These are phyloP conservation scores for Tinamus major DNA, from an alignment of 2,797 vertebrate genomes.

Conservation along the genomic window DNA sequence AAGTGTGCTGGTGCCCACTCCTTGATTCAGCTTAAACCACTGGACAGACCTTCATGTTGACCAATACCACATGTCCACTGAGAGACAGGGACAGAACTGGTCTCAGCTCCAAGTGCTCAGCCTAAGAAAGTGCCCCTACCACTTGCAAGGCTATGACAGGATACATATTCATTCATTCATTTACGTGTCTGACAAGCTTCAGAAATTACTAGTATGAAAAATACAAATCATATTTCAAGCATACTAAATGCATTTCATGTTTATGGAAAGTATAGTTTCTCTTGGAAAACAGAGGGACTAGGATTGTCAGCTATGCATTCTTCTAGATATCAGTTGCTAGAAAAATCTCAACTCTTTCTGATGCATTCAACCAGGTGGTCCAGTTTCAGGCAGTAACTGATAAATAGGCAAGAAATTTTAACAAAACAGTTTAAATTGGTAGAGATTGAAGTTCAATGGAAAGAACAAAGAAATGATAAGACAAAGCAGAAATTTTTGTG, in stretches of 20 bases:
- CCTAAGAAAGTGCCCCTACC: not conserved
- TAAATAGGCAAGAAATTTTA: not conserved
- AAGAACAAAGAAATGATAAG: not conserved
- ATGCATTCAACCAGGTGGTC: not conserved
- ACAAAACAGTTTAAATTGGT: conserved; percentile 8
- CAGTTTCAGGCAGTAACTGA: conserved; percentile 7
- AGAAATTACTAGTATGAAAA: not conserved
- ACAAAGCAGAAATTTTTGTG: conserved; percentile 3
- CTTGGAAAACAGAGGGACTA: not conserved
- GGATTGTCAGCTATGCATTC: not conserved
- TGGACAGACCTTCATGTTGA: not conserved
- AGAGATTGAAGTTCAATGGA: conserved; percentile 4
- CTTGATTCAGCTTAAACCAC: not conserved
- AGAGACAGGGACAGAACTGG: not conserved
- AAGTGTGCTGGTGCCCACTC: not conserved
- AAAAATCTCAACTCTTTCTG: not conserved
- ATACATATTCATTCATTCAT: not conserved
- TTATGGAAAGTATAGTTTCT: conserved; percentile 1
- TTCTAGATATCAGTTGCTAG: not conserved
- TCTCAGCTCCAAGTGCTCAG: not conserved
- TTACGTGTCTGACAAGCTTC: not conserved
- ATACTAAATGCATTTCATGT: not conserved
- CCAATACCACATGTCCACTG: not conserved
- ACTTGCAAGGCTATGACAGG: not conserved
- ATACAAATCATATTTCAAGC: not conserved